Evolutionary conservation across 2,888 invertebrate genomes (phyloP).

Genomic region (Hecatera dysodea): DNA sequence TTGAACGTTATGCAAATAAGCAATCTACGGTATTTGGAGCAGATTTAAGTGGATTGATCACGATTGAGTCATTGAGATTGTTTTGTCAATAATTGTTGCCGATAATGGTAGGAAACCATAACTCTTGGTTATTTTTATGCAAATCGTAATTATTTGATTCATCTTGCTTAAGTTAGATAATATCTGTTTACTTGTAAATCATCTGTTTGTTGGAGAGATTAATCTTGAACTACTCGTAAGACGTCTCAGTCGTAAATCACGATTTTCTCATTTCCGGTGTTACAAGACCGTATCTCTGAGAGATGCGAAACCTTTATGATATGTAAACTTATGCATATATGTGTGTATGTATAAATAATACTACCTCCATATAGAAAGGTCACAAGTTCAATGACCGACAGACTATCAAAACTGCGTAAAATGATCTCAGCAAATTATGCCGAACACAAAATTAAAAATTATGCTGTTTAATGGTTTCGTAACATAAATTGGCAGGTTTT

Average conservation of each 20-base stretch:
- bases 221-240: constrained; percentile 17
- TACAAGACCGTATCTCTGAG: constrained; percentile 4
- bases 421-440: constrained; percentile 14
- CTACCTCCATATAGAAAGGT: background rate
- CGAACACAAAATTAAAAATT: constrained; percentile 47
- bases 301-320: constrained; percentile 18
- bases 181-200: constrained; percentile 12
- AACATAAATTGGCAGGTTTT: constrained; percentile 60
- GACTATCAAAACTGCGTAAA: constrained; percentile 14
- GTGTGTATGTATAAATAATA: too few relatives aligned
- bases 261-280: constrained; percentile 35
- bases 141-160: background rate
- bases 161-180: constrained; percentile 23
- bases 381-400: constrained; percentile 29
- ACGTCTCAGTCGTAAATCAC: constrained; percentile 24
- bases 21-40: constrained; percentile 50
- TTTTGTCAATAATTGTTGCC: constrained; percentile 17
- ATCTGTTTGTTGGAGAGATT: constrained; percentile 16
- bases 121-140: constrained; percentile 4
- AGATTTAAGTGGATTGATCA: constrained; percentile 53
- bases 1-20: constrained; percentile 61
- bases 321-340: background rate
- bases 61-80: constrained; percentile 32
- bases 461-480: constrained; percentile 50
- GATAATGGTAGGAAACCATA: constrained; percentile 10